Percentiles rank a stretch among this genome's conserved stretches.
phyloP scores from a whole-genome alignment of 2,113 vertebrate species.

The Natator depressus region DNA sequence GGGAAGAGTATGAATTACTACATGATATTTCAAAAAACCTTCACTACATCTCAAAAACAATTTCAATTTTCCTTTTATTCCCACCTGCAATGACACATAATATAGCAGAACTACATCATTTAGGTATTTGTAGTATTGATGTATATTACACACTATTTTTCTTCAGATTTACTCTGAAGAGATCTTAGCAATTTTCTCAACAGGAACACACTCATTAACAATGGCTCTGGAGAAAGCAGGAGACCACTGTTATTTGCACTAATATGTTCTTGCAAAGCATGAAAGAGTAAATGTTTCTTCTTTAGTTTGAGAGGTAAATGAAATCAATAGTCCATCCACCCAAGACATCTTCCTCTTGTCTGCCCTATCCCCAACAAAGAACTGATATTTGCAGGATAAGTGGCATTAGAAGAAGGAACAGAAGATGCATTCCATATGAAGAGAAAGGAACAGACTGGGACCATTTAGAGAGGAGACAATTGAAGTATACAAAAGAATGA shows the following conservation, averaged over 20 bases:
- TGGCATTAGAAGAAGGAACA: not conserved
- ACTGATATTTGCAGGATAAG: not conserved
- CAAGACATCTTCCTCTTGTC: not conserved
- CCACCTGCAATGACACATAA: not conserved
- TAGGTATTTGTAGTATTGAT: not conserved
- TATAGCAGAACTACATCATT: not conserved
- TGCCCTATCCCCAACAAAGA: not conserved
- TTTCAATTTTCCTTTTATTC: not conserved
- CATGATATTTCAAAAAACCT: not conserved
- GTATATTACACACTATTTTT: not conserved
- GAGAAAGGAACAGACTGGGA: not conserved
- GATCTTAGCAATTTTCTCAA: not conserved
- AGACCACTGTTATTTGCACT: not conserved
- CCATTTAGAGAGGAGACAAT: not conserved
- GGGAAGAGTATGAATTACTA: conserved; percentile 42
- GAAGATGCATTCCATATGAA: not conserved
- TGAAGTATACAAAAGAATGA: not conserved
- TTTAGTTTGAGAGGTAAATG: not conserved
- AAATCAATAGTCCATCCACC: not conserved
- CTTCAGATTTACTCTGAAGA: not conserved
- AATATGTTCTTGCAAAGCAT: not conserved
- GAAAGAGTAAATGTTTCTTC: not conserved
- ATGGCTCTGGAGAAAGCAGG: not conserved
- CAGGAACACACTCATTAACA: not conserved
- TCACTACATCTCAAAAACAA: not conserved